Evolutionary conservation across 2,888 invertebrate genomes (phyloP), one percentile per base, ranked within the genome.

Genomic region (Metacarcinus magister): DNA sequence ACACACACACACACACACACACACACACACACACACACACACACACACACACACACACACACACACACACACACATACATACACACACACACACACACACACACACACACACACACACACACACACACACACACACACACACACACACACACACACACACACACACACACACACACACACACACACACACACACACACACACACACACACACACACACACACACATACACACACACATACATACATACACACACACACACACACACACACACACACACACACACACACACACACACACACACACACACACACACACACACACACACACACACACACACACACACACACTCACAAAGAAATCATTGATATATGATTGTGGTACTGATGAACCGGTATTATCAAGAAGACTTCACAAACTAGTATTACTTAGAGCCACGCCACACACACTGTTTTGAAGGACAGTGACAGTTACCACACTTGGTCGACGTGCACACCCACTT

Each of bases 141-240:
- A 13, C 23, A 67, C 60, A 54, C 32, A 92, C 60, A 54, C 28
- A 92, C 19, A 92, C n/a, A 92, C 60, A 54, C 92, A 92, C 54
- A 54, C 75, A 60, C 93, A 93, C 60, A 67, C 75, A 93, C 19
- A 67, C 60, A 67, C 23, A 67, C 4, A 23, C 60, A 4, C 19
- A 23, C 13, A 67, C 16, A 23, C 23, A 93, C 93, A 93, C 94
- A 87, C 94, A 94, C 94, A 94, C 82, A 75, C 94, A 94, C 82
- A 94, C 94, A 94, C 94, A 94, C 94, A 94, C 94, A 94, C 94
- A 94, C 94, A 94, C 94, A 94, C 94, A 94, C 94, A 94, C 94
- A 94, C 94, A 94, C 82, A 94, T 48, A 87, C 46, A 94, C 44
- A 87, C 87, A 82, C 82, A 44, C 87, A 87, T n/a, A 16, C 82